Evolutionary conservation across 1,140 invertebrate genomes (phyloP).

Genomic region (Rhysida immarginata): DNA sequence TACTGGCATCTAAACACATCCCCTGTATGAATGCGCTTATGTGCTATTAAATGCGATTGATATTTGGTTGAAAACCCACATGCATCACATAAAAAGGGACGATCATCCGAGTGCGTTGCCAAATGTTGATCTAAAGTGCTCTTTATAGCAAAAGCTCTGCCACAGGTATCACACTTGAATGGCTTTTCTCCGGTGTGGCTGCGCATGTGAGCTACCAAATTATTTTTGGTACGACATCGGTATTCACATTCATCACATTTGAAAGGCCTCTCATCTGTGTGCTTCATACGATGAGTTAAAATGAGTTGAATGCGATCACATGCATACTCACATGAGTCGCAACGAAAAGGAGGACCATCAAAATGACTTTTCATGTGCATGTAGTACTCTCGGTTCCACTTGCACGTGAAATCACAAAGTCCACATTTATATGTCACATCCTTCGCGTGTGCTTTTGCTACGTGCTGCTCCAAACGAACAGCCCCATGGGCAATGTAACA

Average conservation of each 20-base stretch:
- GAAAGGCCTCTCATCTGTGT: conserved; percentile 37
- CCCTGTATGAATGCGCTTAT: conserved; percentile 47
- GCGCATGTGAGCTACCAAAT: conserved; percentile 32
- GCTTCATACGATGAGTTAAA: conserved; percentile 37
- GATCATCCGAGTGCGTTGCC: conserved; percentile 36
- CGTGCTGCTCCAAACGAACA: conserved; percentile 35
- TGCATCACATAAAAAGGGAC: conserved; percentile 42
- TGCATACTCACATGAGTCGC: conserved; percentile 41
- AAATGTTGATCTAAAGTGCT: conserved; percentile 43
- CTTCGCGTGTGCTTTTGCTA: conserved; percentile 36
- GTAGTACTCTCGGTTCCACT: conserved; percentile 46
- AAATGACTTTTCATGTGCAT: conserved; percentile 48
- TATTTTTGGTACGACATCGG: conserved; percentile 32
- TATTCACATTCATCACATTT: conserved; percentile 33
- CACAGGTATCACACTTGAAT: conserved; percentile 31
- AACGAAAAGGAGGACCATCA: conserved; percentile 43
- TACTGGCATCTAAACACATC: conserved; percentile 43
- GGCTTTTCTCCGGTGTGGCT: conserved; percentile 31
- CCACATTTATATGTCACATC: conserved; percentile 45
- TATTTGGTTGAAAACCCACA: conserved; percentile 52
- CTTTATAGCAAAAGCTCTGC: conserved; percentile 37
- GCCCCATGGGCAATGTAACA: conserved; percentile 33
- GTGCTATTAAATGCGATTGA: conserved; percentile 46
- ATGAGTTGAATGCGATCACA: conserved; percentile 37
- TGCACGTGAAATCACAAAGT: conserved; percentile 44